Evolutionary conservation across 2,888 invertebrate species (phyloP), one percentile per base, ranked within the genome.

Genomic region (Aquatica leii): DNA sequence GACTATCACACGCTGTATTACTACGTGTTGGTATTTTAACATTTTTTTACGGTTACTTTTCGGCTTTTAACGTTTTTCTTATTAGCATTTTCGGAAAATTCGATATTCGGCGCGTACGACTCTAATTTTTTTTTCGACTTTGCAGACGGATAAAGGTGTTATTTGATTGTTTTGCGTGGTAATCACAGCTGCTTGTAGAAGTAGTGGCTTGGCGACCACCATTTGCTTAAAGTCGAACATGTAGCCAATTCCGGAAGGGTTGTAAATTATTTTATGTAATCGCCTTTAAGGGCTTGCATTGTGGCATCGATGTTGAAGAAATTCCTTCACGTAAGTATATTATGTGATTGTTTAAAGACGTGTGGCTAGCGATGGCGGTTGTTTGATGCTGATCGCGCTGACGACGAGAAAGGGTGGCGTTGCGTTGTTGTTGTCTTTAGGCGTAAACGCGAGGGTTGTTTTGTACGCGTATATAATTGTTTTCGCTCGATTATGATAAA

Each of bases 191-290:
- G 77, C 78, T 77, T 76, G 73, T 71, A 74, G 72, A 73, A 75
- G 24, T 24, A 75, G 73, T 76, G 75, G 75, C 76, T 79, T 74
- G 81, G 81, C 80, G 77, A 80, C 80, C 81, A 80, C 80, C 81
- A 81, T 82, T 81, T 82, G 81, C 80, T 79, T 74, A 73, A 72
- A 74, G 74, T 75, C 75, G 79, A 81, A 79, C 76, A 80, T 79
- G 74, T 71, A 71, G 71, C 66, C 71, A 24, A 71, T 72, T 72
- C 66, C 70, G 68, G 71, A 67, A 67, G 71, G 70, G 70, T 68
- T 66, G 65, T 56, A 61, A 64, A 57, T 64, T 65, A 24, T 24
- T 53, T 59, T 40, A 55, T 34, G 48, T 55, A 24, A 35, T 53
- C 24, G 35, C 35, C 34, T 59, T 53, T 37, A 24, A 56, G 9